Conservation (phyloP, 2,113 vertebrate genomes). For the Aplodontia rufa region DNA sequence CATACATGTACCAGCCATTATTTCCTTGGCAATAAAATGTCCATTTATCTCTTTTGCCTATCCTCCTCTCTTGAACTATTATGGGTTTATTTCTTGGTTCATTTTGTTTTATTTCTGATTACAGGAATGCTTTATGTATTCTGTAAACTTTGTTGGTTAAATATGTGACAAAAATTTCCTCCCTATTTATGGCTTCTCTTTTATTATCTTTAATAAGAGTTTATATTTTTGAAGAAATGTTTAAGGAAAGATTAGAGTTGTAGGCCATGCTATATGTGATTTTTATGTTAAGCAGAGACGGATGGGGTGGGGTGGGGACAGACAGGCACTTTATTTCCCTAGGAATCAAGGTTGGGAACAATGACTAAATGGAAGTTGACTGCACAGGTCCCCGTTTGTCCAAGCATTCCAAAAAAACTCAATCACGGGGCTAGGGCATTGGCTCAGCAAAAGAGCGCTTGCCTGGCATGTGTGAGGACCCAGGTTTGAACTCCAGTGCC, state of each 20-base stretch:
- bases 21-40: background rate
- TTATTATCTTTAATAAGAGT: background rate
- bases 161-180: background rate
- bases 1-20: background rate
- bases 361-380: background rate
- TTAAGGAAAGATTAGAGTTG: background rate
- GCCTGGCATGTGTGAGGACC: too few relatives aligned
- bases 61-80: background rate
- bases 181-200: background rate
- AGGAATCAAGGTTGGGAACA: background rate
- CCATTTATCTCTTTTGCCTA: background rate
- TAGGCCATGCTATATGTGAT: background rate
- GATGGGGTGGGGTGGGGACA: background rate
- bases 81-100: background rate
- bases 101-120: background rate
- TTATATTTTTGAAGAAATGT: background rate
- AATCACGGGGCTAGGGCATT: too few relatives aligned
- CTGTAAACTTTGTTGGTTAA: slow-evolving; percentile 27
- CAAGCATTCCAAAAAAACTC: background rate
- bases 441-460: too few relatives aligned
- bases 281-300: background rate
- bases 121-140: background rate
- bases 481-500: too few relatives aligned
- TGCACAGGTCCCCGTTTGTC: background rate
- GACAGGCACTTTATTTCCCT: background rate